Base-by-base conservation (phyloP, 2,797 vertebrate species). In the Lates japonicus region DNA sequence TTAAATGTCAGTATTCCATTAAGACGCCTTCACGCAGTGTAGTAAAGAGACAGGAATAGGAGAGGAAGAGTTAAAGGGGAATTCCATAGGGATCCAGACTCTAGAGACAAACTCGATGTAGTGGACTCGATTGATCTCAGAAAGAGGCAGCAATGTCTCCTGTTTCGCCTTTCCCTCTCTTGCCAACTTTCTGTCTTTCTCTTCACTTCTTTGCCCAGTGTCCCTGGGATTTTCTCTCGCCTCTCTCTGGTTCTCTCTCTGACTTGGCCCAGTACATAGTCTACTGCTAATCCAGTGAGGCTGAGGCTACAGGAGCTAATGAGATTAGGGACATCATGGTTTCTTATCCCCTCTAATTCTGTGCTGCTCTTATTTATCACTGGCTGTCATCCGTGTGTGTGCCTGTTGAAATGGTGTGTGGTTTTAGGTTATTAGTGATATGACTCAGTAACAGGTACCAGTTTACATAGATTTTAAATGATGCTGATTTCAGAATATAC, bases 251-350 rank as follows among this genome's bases (percentile, higher is more conserved):
- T n/a, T 85, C 70, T 71, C 44, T 13, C 59, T 81, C 69, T 29
- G 82, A 81, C 81, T n/a, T 67, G 70, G 73, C 86, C 90, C 82
- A 83, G 81, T 84, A 66, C 39, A 85, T 66, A 60, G 83, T 81
- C 82, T 70, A 11, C 71, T 60, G 62, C 82, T 91, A 89, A 92
- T 92, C 86, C 90, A 77, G 82, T 75, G 84, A 89, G 87, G 83
- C 80, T 25, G 82, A 74, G 83, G 87, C 86, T 88, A 89, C 81
- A 67, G 84, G 52, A 77, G 87, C 80, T 91, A 94, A 93, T 87
- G 80, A 88, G 90, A 93, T 93, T 89, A 92, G 78, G 83, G 66
- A n/a, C n/a, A n/a, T n/a, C n/a, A n/a, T n/a, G 86, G 68, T 80
- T 75, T 83, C 71, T 73, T 55, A 62, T 29, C 68, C 57, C 48